These are phyloP conservation scores for Idris sp. DNA, from an alignment of 1,140 invertebrate genomes.

Conservation along the genomic window DNA sequence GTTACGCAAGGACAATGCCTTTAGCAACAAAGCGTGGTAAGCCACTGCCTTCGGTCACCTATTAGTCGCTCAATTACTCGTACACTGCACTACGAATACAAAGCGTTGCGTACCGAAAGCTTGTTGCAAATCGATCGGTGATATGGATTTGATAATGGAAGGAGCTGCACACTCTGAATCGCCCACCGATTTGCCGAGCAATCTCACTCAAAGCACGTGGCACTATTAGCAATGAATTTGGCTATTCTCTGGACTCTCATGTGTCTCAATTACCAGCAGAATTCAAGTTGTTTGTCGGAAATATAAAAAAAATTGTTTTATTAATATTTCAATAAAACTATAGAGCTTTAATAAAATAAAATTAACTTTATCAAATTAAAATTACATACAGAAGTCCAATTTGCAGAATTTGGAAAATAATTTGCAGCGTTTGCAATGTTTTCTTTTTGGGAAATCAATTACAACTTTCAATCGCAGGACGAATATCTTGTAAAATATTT, in stretches of 20 bases:
- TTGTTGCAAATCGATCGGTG: conserved; percentile 28
- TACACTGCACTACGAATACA: conserved; percentile 26
- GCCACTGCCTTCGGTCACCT: conserved; percentile 28
- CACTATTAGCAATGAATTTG: conserved; percentile 28
- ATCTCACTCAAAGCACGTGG: conserved; percentile 25
- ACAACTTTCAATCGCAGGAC: no score
- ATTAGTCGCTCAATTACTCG: conserved; percentile 44
- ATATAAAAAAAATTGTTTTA: no score
- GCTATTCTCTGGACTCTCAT: not conserved
- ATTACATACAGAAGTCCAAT: no score
- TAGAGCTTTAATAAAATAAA: no score
- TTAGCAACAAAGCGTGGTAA: conserved; percentile 18
- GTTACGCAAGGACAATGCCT: conserved; percentile 46
- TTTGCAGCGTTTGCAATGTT: no score
- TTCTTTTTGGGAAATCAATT: no score
- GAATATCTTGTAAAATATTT: no score
- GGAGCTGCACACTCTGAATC: conserved; percentile 11
- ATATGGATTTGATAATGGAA: conserved; percentile 46
- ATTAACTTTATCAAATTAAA: no score
- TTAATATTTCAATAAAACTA: no score
- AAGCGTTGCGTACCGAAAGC: conserved; percentile 32
- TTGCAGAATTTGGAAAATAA: no score
- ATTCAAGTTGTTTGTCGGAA: no score
- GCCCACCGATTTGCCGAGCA: conserved; percentile 28
- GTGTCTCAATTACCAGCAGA: no score